These are phyloP conservation scores for Hecatera dysodea DNA, from an alignment of 2,888 invertebrate species.

Conservation along the genomic window DNA sequence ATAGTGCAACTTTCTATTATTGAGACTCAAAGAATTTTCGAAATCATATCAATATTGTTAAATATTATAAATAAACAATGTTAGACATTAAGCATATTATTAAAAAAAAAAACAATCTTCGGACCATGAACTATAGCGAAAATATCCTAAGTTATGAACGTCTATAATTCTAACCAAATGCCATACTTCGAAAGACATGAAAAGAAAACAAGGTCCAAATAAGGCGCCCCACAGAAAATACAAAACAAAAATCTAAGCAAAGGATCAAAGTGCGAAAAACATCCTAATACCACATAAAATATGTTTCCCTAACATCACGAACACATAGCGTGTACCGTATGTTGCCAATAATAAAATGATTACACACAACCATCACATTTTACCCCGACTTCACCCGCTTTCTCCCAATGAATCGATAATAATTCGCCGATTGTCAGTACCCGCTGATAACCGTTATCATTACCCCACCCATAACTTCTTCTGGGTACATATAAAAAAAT, in stretches of 20 bases:
- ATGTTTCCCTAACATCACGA: slow-evolving; percentile 26
- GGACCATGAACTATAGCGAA: too few species aligned
- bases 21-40: too few species aligned
- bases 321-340: slow-evolving; percentile 56
- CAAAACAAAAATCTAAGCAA: slow-evolving; percentile 14
- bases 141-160: neutral
- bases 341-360: slow-evolving; percentile 63
- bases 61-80: too few species aligned
- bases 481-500: slow-evolving; percentile 74
- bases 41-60: too few species aligned
- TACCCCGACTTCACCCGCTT: slow-evolving; percentile 41
- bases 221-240: neutral
- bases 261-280: slow-evolving; percentile 30
- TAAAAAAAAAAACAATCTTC: too few species aligned
- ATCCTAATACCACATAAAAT: slow-evolving; percentile 37
- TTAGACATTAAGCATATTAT: too few species aligned
- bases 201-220: neutral
- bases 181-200: neutral
- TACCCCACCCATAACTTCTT: slow-evolving; percentile 60
- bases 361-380: slow-evolving; percentile 44
- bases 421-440: slow-evolving; percentile 49
- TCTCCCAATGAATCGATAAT: slow-evolving; percentile 63
- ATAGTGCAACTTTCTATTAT: too few species aligned
- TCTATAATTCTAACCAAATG: neutral
- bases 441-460: slow-evolving; percentile 69